Evolutionary conservation across 2,888 invertebrate species (phyloP).

Genomic region (Eupithecia exiguata): DNA sequence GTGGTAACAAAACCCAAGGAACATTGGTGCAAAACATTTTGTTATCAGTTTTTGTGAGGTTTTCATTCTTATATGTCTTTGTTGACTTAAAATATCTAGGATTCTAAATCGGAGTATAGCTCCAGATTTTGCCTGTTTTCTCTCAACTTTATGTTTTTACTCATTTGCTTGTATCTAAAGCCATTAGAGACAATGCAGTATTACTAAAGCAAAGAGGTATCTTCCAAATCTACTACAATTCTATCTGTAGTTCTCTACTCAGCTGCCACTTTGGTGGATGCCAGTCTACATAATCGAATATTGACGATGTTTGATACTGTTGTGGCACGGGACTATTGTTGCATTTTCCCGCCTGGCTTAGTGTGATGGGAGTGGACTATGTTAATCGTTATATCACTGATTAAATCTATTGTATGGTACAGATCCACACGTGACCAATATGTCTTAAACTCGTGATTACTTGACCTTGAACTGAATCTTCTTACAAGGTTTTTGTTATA

Average conservation of each 20-base stretch:
- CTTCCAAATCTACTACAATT: not conserved
- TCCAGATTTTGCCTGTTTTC: not conserved
- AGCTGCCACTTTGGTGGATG: constrained; percentile 8
- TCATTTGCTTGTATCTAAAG: not conserved
- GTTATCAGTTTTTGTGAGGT: too few species aligned
- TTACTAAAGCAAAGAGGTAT: not conserved
- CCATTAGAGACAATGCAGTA: too few species aligned
- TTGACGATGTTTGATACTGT: constrained; percentile 82
- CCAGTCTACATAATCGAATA: constrained; percentile 74
- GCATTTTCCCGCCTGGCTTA: constrained; percentile 69
- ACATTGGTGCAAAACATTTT: too few species aligned
- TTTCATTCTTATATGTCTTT: too few species aligned
- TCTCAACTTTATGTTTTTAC: not conserved
- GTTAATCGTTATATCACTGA: constrained; percentile 74
- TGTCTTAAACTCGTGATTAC: not conserved
- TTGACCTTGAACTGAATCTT: constrained; percentile 7
- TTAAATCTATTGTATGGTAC: constrained; percentile 72
- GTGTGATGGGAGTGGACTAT: constrained; percentile 81
- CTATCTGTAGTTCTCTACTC: not conserved
- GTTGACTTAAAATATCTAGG: too few species aligned
- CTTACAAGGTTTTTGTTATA: too few species aligned
- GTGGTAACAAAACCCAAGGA: too few species aligned
- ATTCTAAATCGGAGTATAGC: too few species aligned
- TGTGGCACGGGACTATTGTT: constrained; percentile 75
- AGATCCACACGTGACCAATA: constrained; percentile 33